Conservation (phyloP, 1,140 invertebrate genomes). For the Schmidtea mediterranea region DNA sequence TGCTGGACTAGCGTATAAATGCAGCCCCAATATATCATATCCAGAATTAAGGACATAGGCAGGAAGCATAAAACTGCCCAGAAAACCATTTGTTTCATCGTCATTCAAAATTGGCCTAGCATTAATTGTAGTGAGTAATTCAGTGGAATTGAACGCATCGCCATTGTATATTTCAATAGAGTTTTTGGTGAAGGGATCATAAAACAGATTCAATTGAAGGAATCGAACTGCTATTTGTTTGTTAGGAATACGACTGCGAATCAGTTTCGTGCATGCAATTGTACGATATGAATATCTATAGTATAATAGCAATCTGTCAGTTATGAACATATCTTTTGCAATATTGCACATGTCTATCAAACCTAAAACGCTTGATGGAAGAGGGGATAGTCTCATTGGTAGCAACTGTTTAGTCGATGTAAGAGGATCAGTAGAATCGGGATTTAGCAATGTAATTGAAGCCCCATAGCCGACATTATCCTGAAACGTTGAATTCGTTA, state of each 20-base stretch:
- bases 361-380: constrained; percentile 80
- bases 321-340: constrained; percentile 57
- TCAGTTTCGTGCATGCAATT: constrained; percentile 89
- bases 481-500: constrained; percentile 35
- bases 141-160: constrained; percentile 46
- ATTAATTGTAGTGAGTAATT: constrained; percentile 2
- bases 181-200: constrained; percentile 57
- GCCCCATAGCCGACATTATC: constrained; percentile 55
- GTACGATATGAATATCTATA: constrained; percentile 88
- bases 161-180: constrained; percentile 63
- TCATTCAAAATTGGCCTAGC: neutral
- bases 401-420: constrained; percentile 32
- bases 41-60: constrained; percentile 9
- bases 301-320: constrained; percentile 66
- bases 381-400: constrained; percentile 28
- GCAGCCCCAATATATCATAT: constrained; percentile 45
- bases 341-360: constrained; percentile 81
- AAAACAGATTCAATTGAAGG: constrained; percentile 70
- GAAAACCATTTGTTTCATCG: neutral
- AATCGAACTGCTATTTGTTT: constrained; percentile 28
- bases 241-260: constrained; percentile 24
- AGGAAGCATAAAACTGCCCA: neutral
- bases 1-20: constrained; percentile 71
- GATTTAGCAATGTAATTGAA: constrained; percentile 39
- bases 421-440: constrained; percentile 59